Base-by-base conservation (phyloP, 2,888 invertebrate genomes). In the Netelia virgata region DNA sequence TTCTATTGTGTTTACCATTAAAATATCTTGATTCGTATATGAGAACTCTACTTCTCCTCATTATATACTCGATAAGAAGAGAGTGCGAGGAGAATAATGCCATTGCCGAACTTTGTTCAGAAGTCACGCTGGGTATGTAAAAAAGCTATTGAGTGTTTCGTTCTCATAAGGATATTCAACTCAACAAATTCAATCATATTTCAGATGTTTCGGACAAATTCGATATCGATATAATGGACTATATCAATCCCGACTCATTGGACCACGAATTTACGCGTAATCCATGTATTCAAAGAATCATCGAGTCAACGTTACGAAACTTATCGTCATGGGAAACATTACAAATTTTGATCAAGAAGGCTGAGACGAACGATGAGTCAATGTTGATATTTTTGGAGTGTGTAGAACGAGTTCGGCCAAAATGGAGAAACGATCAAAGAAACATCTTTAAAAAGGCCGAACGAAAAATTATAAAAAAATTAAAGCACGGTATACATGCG, bases 71-170 rank as follows among this genome's bases (percentile, higher is more conserved):
- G 18, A 82, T 91, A 41, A 88, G 84, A 36, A 88, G 86, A 80
- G 91, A 92, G 86, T 88, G 83, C 57, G 63, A 57, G 3, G 8
- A 70, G 20, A 76, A 64, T 14, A 6, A 70, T 11, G 70, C 76
- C 55, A 78, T 91, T 41, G 74, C 53, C 0, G 47, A 77, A 0
- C 79, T 88, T 23, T 88, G 89, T 61, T 78, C 86, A 5, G 74
- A 82, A 57, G 87, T 92, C 72, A 88, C 91, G 41, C 84, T 85
- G 84, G 92, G 91, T 92, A 89, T 70, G 66, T 73, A 18, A 73
- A 18, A 43, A 14, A 14, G 3, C 1, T 14, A 47, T 14, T 14
- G 14, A 10, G 23, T 14, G 10, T 47, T 14, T 47, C 14, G 11
- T 6, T 36, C 8, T 36, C 36, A 6, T 47, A 47, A 47, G 14